Evolutionary conservation across 2,888 invertebrate species (phyloP).

Genomic region (Marasmarcha lunaedactyla): DNA sequence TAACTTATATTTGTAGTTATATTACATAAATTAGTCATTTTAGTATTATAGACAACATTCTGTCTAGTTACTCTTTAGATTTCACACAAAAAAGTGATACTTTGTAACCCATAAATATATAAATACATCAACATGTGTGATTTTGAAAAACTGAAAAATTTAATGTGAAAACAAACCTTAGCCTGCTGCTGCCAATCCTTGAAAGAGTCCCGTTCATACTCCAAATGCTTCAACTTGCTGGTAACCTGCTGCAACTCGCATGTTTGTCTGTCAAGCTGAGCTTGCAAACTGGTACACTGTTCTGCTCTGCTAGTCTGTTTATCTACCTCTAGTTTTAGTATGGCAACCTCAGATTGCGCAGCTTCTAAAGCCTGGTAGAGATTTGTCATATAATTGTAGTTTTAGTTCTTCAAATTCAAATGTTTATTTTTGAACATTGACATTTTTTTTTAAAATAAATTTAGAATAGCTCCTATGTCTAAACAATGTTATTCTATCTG

Average conservation of each 20-base stretch:
- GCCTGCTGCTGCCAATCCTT: constrained; percentile 63
- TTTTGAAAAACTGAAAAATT: too few species aligned
- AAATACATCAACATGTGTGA: too few species aligned
- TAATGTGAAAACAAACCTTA: too few species aligned
- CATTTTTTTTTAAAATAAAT: too few species aligned
- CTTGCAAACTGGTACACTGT: constrained; percentile 37
- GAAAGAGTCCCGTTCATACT: constrained; percentile 58
- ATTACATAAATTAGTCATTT: too few species aligned
- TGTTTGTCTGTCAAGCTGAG: constrained; percentile 49
- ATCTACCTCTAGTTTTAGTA: constrained; percentile 42
- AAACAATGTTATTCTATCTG: too few species aligned
- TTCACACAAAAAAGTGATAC: not conserved
- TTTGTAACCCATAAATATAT: not conserved
- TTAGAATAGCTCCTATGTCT: too few species aligned
- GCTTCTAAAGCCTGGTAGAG: constrained; percentile 53
- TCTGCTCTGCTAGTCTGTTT: constrained; percentile 45
- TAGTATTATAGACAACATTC: too few species aligned
- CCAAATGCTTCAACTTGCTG: constrained; percentile 48
- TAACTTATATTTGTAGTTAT: too few species aligned
- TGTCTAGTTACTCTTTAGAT: not conserved
- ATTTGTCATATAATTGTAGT: not conserved
- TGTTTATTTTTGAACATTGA: too few species aligned
- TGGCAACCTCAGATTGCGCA: constrained; percentile 68
- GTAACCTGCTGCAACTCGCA: constrained; percentile 50
- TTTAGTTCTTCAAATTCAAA: not conserved